These are phyloP conservation scores for Ceyx melanurus DNA, from an alignment of 2,113 vertebrate genomes.

Conservation along the genomic window DNA sequence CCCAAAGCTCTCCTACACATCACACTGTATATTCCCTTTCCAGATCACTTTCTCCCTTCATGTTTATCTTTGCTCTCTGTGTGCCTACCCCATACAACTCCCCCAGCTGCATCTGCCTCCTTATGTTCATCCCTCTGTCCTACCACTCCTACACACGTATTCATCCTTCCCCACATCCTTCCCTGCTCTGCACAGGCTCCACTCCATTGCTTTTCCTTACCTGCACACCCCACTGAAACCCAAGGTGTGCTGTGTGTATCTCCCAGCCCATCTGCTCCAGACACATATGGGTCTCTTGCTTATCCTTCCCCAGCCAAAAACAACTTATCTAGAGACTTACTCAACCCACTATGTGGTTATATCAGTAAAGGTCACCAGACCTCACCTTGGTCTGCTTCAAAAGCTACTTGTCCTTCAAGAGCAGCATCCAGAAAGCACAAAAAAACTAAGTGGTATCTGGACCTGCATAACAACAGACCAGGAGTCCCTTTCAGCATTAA, in stretches of 20 bases:
- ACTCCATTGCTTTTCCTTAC: not conserved
- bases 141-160: not conserved
- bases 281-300: not conserved
- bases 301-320: not conserved
- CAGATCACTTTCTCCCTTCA: not conserved
- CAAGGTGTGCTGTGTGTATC: not conserved
- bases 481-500: not conserved
- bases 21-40: not conserved
- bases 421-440: not conserved
- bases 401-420: not conserved
- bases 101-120: not conserved
- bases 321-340: not conserved
- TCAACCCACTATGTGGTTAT: not conserved
- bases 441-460: not conserved
- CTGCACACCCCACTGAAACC: not conserved
- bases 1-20: not conserved
- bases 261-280: not conserved
- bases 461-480: not conserved
- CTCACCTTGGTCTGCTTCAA: not conserved
- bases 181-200: not conserved
- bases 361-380: not conserved
- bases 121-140: not conserved
- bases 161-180: not conserved
- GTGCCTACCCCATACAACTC: not conserved
- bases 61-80: not conserved